Conservation (phyloP, 2,113 vertebrate genomes). For the Megaptera novaeangliae region DNA sequence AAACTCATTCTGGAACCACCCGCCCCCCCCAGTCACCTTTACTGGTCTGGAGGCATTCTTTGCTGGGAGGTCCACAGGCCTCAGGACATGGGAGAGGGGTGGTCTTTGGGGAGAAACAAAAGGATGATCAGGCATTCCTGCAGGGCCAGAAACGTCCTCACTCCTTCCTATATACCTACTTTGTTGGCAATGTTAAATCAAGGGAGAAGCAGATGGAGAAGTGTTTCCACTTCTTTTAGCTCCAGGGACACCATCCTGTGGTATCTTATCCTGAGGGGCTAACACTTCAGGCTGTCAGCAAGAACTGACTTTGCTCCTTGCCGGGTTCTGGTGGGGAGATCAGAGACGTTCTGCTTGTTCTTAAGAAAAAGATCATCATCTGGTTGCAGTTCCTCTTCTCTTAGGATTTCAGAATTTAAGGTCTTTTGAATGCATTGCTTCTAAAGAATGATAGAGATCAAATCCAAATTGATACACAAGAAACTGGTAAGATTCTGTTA, state of each 20-base stretch:
- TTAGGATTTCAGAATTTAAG: background rate
- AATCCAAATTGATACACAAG: background rate
- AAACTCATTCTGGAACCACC: background rate
- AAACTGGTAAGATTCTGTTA: background rate
- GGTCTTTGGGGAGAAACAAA: background rate
- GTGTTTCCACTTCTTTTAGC: background rate
- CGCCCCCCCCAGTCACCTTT: accelerated
- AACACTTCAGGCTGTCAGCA: background rate
- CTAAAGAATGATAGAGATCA: background rate
- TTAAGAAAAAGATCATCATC: background rate
- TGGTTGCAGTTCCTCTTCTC: background rate
- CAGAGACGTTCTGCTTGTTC: background rate
- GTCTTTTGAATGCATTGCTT: background rate
- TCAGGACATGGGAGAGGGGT: background rate
- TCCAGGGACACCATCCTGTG: background rate
- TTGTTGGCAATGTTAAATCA: background rate
- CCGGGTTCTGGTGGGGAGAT: background rate
- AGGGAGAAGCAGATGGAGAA: background rate
- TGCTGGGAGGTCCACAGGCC: background rate
- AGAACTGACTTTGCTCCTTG: background rate
- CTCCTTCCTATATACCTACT: background rate
- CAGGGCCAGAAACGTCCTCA: background rate
- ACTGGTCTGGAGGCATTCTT: background rate
- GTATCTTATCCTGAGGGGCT: background rate
- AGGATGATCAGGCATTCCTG: background rate